phyloP scores from a whole-genome alignment of 1,140 invertebrate species.

The Nephila pilipes region DNA sequence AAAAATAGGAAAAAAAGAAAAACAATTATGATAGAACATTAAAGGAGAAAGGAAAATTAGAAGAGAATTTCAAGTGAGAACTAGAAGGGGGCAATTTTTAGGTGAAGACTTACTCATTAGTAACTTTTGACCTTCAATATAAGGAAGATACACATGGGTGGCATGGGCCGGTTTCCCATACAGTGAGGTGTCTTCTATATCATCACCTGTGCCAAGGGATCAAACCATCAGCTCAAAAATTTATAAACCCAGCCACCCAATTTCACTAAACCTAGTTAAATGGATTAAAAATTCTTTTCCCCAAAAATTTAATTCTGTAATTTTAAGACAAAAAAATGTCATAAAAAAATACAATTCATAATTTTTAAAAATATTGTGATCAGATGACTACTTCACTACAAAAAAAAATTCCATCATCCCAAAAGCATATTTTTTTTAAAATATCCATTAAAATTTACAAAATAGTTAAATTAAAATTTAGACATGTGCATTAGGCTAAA shows the following conservation, averaged over 20 bases:
- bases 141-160: conserved; percentile 90
- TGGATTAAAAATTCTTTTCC: background rate
- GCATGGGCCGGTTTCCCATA: conserved; percentile 85
- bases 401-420: background rate
- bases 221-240: conserved; percentile 75
- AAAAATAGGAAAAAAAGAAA: conserved; percentile 24
- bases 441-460: too few species aligned
- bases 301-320: background rate
- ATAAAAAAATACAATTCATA: too few species aligned
- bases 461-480: too few species aligned
- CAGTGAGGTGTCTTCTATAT: conserved; percentile 85
- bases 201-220: conserved; percentile 83
- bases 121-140: conserved; percentile 89
- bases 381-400: background rate
- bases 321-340: background rate
- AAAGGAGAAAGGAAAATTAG: conserved; percentile 54
- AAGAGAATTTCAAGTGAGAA: conserved; percentile 71
- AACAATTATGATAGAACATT: conserved; percentile 44
- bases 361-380: background rate
- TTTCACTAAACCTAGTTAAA: background rate
- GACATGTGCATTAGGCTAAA: too few species aligned
- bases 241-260: conserved; percentile 71
- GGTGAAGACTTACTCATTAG: conserved; percentile 87
- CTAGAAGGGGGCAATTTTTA: conserved; percentile 76
- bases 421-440: background rate